A percentile compares a stretch with the other conserved stretches of the same genome.
Conservation (phyloP, 2,113 vertebrate genomes). For the Gracilinanus agilis region DNA sequence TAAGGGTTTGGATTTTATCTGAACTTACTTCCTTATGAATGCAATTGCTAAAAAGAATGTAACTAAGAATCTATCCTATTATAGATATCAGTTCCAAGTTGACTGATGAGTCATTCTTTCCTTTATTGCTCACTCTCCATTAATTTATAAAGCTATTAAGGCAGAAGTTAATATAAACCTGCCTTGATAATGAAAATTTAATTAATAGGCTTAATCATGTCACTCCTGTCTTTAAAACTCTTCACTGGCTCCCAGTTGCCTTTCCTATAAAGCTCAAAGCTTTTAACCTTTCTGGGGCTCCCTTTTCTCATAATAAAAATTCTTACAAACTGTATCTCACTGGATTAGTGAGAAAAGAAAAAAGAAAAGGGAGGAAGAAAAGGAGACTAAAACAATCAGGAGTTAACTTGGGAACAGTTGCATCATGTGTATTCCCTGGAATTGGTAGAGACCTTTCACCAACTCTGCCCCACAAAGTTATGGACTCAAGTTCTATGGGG, state of each 20-base stretch:
- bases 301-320: background rate
- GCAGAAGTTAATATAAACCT: constrained; percentile 5
- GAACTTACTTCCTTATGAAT: background rate
- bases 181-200: background rate
- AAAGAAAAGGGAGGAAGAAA: background rate
- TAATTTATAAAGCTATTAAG: constrained; percentile 34
- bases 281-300: background rate
- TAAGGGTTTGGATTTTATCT: constrained; percentile 38
- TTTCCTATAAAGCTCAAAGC: constrained; percentile 16
- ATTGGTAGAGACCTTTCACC: background rate
- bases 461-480: background rate
- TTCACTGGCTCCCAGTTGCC: background rate
- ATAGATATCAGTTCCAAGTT: background rate
- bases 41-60: background rate
- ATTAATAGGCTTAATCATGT: background rate
- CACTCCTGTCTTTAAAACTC: background rate
- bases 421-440: background rate
- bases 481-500: background rate
- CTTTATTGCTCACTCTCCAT: background rate
- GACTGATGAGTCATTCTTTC: background rate
- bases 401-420: background rate
- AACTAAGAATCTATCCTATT: background rate
- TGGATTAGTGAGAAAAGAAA: background rate
- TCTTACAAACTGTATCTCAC: background rate
- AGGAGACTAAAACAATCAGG: background rate